These are phyloP conservation scores for Chymomyza amoena DNA, from an alignment of 2,888 invertebrate genomes.

Conservation along the genomic window DNA sequence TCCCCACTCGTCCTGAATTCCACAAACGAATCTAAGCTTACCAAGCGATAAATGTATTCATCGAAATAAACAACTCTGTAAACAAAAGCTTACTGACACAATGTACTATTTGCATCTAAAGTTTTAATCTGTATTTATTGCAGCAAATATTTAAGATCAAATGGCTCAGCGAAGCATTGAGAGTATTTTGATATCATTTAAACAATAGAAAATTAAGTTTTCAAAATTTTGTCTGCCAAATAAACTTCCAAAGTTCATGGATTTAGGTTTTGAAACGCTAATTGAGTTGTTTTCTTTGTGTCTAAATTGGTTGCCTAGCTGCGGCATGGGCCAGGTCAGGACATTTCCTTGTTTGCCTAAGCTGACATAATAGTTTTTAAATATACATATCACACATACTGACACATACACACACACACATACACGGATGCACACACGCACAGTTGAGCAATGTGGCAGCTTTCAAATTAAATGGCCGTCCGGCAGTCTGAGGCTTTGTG, in stretches of 20 bases:
- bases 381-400: background rate
- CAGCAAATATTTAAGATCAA: background rate
- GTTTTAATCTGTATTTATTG: too few relatives aligned
- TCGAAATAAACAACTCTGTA: too few relatives aligned
- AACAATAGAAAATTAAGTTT: background rate
- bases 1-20: too few relatives aligned
- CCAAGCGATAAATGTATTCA: too few relatives aligned
- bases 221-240: background rate
- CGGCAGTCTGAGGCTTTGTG: background rate
- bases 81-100: too few relatives aligned
- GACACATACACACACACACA: background rate
- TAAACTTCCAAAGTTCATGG: background rate
- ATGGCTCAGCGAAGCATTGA: background rate
- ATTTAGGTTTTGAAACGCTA: background rate
- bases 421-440: background rate
- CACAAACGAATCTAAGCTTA: too few relatives aligned
- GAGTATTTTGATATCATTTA: background rate
- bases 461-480: background rate
- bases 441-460: background rate
- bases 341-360: background rate
- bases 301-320: background rate
- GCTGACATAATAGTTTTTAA: background rate
- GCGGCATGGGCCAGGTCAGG: background rate
- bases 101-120: too few relatives aligned
- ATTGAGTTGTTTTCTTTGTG: background rate